Evolutionary conservation across 2,797 vertebrate genomes (phyloP).

Genomic region (Lagocephalus sceleratus): DNA sequence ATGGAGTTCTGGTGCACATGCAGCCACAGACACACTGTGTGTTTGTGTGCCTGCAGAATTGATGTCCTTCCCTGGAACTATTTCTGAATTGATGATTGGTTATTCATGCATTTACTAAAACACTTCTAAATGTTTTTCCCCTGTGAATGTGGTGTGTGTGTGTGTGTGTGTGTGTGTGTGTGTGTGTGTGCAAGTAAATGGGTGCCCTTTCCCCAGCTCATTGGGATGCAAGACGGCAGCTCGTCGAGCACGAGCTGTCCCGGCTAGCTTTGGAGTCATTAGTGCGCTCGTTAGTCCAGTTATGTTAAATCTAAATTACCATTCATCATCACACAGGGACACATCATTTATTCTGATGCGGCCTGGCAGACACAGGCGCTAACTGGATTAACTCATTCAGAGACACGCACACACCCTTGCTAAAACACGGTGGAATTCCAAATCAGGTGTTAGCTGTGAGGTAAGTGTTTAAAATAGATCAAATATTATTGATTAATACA

Average conservation of each 20-base stretch:
- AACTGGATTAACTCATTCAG: slow-evolving; percentile 72
- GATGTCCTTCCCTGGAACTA: slow-evolving; percentile 15
- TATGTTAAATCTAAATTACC: slow-evolving; percentile 85
- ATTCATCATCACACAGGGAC: slow-evolving; percentile 81
- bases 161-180: slow-evolving; percentile 9
- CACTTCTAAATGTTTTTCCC: slow-evolving; percentile 42
- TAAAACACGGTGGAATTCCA: slow-evolving; percentile 57
- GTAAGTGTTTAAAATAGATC: slow-evolving; percentile 60
- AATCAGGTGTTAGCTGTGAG: slow-evolving; percentile 58
- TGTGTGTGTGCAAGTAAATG: slow-evolving; percentile 18
- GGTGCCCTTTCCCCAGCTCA: slow-evolving; percentile 67
- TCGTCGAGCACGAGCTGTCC: slow-evolving; percentile 66
- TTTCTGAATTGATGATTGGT: slow-evolving; percentile 47
- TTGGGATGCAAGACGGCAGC: slow-evolving; percentile 71
- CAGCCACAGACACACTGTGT: background rate
- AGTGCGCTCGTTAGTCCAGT: slow-evolving; percentile 80
- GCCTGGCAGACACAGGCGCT: slow-evolving; percentile 66
- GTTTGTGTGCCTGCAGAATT: background rate
- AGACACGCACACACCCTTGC: slow-evolving; percentile 56
- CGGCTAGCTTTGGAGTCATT: slow-evolving; percentile 80
- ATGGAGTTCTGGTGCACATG: slow-evolving; percentile 9
- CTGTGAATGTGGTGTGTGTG: too few relatives aligned
- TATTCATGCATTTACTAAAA: slow-evolving; percentile 60
- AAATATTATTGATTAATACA: slow-evolving; percentile 58
- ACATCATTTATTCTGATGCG: slow-evolving; percentile 76